These are phyloP conservation scores for Halictus rubicundus DNA, from an alignment of 1,140 invertebrate genomes.

Conservation along the genomic window DNA sequence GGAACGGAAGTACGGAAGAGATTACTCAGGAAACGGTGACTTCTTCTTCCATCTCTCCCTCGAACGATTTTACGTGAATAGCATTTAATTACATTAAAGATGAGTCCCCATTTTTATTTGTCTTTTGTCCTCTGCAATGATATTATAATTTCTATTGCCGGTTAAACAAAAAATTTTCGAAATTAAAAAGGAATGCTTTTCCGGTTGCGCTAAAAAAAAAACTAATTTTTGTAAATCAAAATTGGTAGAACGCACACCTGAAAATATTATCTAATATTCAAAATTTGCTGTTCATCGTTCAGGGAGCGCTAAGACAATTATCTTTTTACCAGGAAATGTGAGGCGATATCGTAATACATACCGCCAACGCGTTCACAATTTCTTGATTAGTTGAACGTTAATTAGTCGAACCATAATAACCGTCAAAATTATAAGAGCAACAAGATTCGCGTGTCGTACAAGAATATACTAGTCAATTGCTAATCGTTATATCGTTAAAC, in stretches of 20 bases:
- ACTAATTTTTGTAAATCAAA: neutral
- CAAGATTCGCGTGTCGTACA: no score
- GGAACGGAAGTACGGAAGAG: slow-evolving; percentile 37
- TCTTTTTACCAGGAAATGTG: slow-evolving; percentile 72
- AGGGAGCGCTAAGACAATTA: slow-evolving; percentile 15
- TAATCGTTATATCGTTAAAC: neutral
- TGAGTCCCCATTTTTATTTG: neutral
- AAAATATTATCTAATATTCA: neutral
- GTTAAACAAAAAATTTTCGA: neutral
- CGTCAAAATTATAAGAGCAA: no score
- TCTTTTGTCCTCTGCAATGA: neutral
- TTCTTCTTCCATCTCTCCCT: slow-evolving; percentile 9
- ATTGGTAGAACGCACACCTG: neutral
- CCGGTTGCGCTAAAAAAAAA: neutral
- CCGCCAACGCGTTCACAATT: slow-evolving; percentile 55
- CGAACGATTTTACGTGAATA: no score
- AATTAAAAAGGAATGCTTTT: neutral
- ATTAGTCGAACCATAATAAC: neutral
- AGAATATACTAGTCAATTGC: no score
- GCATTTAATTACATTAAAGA: neutral
- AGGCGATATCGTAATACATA: slow-evolving; percentile 59
- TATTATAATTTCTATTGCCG: no score
- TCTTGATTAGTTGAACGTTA: neutral
- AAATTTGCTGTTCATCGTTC: neutral
- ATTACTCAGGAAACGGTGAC: slow-evolving; percentile 37